Evolutionary conservation across 2,797 vertebrate species (phyloP).

Genomic region (Orientallactaga sibirica): DNA sequence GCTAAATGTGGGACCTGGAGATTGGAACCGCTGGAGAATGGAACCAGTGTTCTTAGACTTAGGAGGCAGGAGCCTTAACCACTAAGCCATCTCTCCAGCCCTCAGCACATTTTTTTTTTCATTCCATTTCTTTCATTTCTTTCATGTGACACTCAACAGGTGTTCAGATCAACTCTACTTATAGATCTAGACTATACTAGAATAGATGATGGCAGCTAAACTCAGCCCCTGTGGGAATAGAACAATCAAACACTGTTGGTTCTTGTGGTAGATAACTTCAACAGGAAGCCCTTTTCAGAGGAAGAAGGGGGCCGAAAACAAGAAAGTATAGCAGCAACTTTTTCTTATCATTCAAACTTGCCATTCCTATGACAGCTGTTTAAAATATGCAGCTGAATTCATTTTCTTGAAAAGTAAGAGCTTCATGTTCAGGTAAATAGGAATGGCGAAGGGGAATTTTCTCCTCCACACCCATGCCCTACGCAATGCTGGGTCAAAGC

Average conservation of each 20-base stretch:
- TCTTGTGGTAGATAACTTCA: conserved; percentile 49
- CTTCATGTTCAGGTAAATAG: conserved; percentile 54
- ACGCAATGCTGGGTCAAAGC: background rate
- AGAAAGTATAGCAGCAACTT: background rate
- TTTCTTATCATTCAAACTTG: conserved; percentile 65
- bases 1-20: no score
- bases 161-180: conserved; percentile 14
- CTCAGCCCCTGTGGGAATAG: conserved; percentile 60
- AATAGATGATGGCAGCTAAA: conserved; percentile 74
- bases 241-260: conserved; percentile 42
- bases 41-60: no score
- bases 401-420: background rate
- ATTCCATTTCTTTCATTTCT: conserved; percentile 35
- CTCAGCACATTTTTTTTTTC: background rate
- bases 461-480: background rate
- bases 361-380: conserved; percentile 5
- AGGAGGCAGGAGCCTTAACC: no score
- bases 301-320: background rate
- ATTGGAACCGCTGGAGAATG: no score
- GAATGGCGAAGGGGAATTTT: background rate
- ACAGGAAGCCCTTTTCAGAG: background rate
- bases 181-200: conserved; percentile 66
- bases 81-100: no score
- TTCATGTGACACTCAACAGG: conserved; percentile 11
- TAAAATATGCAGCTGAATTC: conserved; percentile 38